Conservation (phyloP, 1,140 invertebrate genomes). For the Phthorimaea operculella region DNA sequence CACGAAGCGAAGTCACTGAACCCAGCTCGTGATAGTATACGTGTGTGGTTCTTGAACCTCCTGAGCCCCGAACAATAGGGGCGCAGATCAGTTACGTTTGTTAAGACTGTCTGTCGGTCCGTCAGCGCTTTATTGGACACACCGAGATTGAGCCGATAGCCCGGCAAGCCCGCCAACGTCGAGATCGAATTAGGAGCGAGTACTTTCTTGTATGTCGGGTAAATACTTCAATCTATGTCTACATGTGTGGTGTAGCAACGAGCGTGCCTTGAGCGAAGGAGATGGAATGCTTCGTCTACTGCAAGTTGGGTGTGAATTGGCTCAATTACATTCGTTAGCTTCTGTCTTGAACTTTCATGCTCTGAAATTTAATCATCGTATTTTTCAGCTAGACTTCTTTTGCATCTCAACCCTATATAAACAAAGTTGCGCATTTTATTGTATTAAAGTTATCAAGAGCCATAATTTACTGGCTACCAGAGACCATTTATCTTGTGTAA, state of each 20-base stretch:
- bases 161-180: slow-evolving; percentile 23
- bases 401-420: neutral
- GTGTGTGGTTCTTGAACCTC: slow-evolving; percentile 21
- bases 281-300: no score
- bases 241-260: no score
- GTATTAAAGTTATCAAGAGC: no score
- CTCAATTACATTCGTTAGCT: no score
- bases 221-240: neutral
- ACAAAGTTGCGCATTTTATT: no score
- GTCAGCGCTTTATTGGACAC: slow-evolving; percentile 31
- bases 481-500: slow-evolving; percentile 1
- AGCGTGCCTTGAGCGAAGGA: no score
- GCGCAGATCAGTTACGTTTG: slow-evolving; percentile 31
- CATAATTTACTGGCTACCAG: neutral
- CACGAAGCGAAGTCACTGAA: neutral
- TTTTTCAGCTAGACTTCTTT: neutral
- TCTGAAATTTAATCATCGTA: no score
- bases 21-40: neutral
- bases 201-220: slow-evolving; percentile 6
- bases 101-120: slow-evolving; percentile 33
- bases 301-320: no score
- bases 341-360: no score
- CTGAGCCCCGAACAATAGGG: slow-evolving; percentile 20
- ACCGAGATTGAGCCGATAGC: slow-evolving; percentile 32
- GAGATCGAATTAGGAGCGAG: slow-evolving; percentile 19